Evolutionary conservation across 2,888 invertebrate genomes (phyloP).

Genomic region (Pristionchus fissidentatus): DNA sequence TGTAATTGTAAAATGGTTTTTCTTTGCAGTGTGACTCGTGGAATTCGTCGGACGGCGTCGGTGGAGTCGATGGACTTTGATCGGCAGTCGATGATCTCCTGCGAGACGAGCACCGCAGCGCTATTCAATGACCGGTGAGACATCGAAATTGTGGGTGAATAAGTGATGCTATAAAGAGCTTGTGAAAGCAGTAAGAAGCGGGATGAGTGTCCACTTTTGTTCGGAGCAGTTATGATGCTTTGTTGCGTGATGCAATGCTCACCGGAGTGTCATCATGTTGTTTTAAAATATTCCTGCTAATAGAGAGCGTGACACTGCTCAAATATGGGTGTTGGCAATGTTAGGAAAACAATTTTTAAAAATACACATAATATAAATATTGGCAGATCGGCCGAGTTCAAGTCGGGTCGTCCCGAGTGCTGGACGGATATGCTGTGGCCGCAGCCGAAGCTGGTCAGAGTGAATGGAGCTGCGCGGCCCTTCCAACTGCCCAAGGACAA

Average conservation of each 20-base stretch:
- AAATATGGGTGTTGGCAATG: not conserved
- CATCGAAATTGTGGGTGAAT: not conserved
- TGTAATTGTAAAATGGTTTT: not conserved
- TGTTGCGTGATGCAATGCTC: too few relatives aligned
- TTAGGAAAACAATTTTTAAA: too few relatives aligned
- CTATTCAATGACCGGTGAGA: constrained; percentile 57
- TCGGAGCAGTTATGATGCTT: not conserved
- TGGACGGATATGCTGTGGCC: constrained; percentile 81
- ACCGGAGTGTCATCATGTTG: too few relatives aligned
- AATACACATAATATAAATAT: too few relatives aligned
- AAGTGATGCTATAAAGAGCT: too few relatives aligned
- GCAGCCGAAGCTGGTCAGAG: constrained; percentile 79
- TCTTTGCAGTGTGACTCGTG: constrained; percentile 57
- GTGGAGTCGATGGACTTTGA: constrained; percentile 65
- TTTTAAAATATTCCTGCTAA: too few relatives aligned
- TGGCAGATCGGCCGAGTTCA: constrained; percentile 49
- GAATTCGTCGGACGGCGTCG: constrained; percentile 57
- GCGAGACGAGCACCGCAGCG: constrained; percentile 59
- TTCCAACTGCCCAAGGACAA: constrained; percentile 61
- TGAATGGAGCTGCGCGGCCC: constrained; percentile 41
- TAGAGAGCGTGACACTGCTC: not conserved
- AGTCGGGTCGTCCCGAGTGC: constrained; percentile 74
- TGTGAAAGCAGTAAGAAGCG: too few relatives aligned
- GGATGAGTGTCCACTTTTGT: too few relatives aligned
- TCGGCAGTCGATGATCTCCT: constrained; percentile 61